These are phyloP conservation scores for Orchestia grillus DNA, from an alignment of 1,140 invertebrate species.

Conservation along the genomic window DNA sequence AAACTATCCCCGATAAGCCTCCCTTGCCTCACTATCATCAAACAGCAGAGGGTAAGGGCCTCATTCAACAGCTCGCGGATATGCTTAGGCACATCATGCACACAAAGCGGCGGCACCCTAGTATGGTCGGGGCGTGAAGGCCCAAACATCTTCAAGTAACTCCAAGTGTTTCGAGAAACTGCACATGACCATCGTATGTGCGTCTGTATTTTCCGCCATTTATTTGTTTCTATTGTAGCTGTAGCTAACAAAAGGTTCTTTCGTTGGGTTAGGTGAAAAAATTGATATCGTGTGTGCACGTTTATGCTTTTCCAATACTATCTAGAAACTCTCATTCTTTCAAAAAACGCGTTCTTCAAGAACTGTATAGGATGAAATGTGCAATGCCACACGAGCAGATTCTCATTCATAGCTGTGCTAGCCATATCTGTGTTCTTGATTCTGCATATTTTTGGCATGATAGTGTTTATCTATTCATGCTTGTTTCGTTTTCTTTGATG, in stretches of 20 bases:
- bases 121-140: no score
- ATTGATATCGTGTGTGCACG: not conserved
- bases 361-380: not conserved
- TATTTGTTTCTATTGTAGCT: no score
- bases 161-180: no score
- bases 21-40: no score
- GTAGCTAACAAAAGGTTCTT: no score
- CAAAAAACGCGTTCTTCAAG: not conserved
- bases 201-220: no score
- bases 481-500: not conserved
- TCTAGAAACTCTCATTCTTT: not conserved
- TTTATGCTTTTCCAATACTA: not conserved
- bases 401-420: not conserved
- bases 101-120: no score
- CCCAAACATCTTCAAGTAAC: no score
- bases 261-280: not conserved
- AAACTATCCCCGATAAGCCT: no score
- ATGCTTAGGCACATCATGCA: no score
- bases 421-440: not conserved
- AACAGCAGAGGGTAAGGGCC: no score
- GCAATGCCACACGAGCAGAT: not conserved
- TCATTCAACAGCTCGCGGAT: no score
- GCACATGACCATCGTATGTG: not conserved
- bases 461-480: not conserved
- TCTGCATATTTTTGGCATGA: not conserved